A percentile compares a stretch with the other conserved stretches of the same genome.
These are phyloP conservation scores for Propsilocerus akamusi DNA, from an alignment of 1,140 invertebrate species.

Conservation along the genomic window DNA sequence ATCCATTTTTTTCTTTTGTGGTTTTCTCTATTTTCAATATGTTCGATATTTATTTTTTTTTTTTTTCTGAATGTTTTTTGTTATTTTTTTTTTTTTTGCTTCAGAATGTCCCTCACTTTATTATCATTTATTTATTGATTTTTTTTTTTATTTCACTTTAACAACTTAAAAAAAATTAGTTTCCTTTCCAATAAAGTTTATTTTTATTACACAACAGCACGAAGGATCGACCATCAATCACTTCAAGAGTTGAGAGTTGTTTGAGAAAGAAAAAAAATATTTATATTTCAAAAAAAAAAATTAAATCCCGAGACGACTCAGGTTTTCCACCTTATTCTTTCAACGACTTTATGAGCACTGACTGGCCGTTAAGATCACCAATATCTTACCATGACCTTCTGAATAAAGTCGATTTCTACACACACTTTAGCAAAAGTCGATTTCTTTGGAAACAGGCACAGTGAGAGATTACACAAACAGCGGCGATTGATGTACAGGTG, in stretches of 20 bases:
- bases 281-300: not conserved
- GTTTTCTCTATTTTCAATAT: conserved; percentile 3
- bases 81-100: not conserved
- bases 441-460: not conserved
- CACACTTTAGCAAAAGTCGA: not conserved
- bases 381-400: not conserved
- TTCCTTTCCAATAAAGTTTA: not conserved
- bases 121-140: not conserved
- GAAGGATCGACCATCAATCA: no score
- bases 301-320: not conserved
- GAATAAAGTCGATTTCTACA: not conserved
- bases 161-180: not conserved
- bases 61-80: not conserved
- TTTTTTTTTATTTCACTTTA: not conserved
- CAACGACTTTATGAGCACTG: not conserved
- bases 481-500: not conserved
- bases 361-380: not conserved
- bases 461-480: no score
- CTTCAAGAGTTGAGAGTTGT: no score
- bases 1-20: conserved; percentile 43
- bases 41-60: not conserved
- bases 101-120: no score
- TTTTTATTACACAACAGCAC: not conserved
- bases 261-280: no score
- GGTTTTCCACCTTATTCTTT: not conserved